Conservation (phyloP, 2,113 vertebrate genomes). For the Delphinapterus leucas region DNA sequence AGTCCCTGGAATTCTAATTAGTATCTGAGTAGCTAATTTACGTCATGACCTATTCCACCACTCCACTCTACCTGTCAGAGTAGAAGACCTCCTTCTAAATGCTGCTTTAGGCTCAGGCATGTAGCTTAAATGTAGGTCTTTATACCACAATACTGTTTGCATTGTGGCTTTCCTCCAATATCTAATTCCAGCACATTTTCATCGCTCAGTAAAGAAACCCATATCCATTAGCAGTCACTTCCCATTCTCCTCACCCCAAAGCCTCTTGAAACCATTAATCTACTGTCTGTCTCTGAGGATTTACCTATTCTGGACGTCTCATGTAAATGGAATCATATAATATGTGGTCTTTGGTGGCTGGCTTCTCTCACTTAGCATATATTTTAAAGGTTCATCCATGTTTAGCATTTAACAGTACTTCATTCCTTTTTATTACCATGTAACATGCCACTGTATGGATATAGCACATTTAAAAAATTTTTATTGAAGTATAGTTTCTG, state of each 20-base stretch:
- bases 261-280: not conserved
- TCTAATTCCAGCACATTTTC: slow-evolving; percentile 10
- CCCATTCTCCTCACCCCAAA: not conserved
- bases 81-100: not conserved
- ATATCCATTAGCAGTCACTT: not conserved
- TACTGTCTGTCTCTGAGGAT: not conserved
- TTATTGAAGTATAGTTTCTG: not conserved
- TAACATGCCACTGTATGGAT: not conserved
- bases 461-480: not conserved
- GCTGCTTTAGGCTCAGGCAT: not conserved
- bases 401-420: not conserved
- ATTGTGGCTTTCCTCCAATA: not conserved
- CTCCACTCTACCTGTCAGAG: not conserved
- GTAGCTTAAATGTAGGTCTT: not conserved
- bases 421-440: not conserved
- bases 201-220: not conserved
- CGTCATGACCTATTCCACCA: not conserved
- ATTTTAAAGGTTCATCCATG: not conserved
- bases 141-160: not conserved
- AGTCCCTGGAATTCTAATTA: not conserved
- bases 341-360: not conserved
- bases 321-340: not conserved
- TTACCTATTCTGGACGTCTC: not conserved
- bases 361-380: not conserved
- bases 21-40: not conserved